A percentile compares a stretch with the other conserved stretches of the same genome.
These are phyloP conservation scores for Paramuricea clavata DNA, from an alignment of 92 coral and sea anemone species.

Conservation along the genomic window DNA sequence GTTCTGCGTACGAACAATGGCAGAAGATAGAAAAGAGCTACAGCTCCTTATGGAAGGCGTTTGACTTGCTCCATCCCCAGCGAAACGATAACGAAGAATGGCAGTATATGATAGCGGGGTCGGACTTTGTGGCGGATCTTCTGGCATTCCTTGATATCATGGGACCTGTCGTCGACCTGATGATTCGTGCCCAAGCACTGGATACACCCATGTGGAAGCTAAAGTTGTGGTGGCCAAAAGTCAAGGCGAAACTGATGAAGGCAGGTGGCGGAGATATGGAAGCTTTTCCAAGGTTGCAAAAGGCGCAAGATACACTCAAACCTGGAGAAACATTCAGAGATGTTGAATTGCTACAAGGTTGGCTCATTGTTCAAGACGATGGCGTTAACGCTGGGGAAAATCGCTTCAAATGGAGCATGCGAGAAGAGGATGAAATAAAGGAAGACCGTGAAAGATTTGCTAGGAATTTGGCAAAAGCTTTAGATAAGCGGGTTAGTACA, in stretches of 20 bases:
- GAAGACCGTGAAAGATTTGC: conserved; percentile 49
- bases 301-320: conserved; percentile 34
- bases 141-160: conserved; percentile 32
- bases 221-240: conserved; percentile 52
- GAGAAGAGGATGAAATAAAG: conserved; percentile 47
- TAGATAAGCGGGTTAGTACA: conserved; percentile 10
- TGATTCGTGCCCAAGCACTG: conserved; percentile 47
- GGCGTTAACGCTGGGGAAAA: conserved; percentile 21
- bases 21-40: conserved; percentile 8
- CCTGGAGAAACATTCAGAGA: conserved; percentile 35
- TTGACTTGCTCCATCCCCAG: neutral
- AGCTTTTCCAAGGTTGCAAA: conserved; percentile 33
- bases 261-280: conserved; percentile 34
- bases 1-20: conserved; percentile 36
- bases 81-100: conserved; percentile 32
- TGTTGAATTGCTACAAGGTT: conserved; percentile 27
- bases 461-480: conserved; percentile 5
- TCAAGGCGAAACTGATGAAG: conserved; percentile 20
- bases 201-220: conserved; percentile 51
- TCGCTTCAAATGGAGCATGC: conserved; percentile 46
- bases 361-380: conserved; percentile 32
- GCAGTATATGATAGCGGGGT: conserved; percentile 28
- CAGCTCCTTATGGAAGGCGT: neutral
- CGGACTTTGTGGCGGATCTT: conserved; percentile 31
- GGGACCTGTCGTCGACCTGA: conserved; percentile 34